Base-by-base conservation (phyloP, 2,113 vertebrate genomes). In the Sapayoa aenigma region DNA sequence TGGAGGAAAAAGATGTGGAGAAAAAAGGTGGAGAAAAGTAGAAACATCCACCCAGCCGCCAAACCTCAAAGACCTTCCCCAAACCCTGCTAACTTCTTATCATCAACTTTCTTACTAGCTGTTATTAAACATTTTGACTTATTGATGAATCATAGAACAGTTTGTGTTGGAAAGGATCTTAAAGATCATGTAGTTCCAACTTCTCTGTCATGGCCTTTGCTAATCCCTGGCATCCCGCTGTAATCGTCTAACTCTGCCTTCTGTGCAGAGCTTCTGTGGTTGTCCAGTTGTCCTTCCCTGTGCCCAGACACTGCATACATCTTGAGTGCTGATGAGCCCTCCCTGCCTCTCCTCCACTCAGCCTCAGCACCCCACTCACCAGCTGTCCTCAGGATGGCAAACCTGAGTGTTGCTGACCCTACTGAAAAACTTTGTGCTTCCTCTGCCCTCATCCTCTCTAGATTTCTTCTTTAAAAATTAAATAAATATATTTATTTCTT, bases 381-480 rank as follows among this genome's bases (percentile, higher is more conserved):
- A 60, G 41, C 11, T 28, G 13, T 75, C 19, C 72, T 12, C 4
- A 7, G 76, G 37, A 53, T 31, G 33, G 50, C 53, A 44, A 87
- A 44, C 17, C 39, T 4, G 6, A 60, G 44, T 2, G 6, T 11
- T 73, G 53, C 58, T 56, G 49, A 72, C 41, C 33, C 31, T 30
- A 4, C 27, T 25, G 11, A 79, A 91, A 78, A 89, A 5, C 47
- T 69, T 55, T 49, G 16, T 68, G 56, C 52, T 9, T 1, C 49
- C 58, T 55, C 62, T 30, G 35, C 11, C 66, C 56, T 65, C 74
- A 62, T 49, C 39, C 13, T 63, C 28, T 47, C 52, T 8, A 33
- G 7, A 25, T 72, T 81, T 68, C 12, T 42, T 71, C 52, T 93
- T 92, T 55, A 74, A 93, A 93, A 81, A 67, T 63, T 67, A 62